Percentiles rank a stretch among this genome's conserved stretches.
phyloP scores from a whole-genome alignment of 2,797 vertebrate genomes.

The Artibeus lituratus region DNA sequence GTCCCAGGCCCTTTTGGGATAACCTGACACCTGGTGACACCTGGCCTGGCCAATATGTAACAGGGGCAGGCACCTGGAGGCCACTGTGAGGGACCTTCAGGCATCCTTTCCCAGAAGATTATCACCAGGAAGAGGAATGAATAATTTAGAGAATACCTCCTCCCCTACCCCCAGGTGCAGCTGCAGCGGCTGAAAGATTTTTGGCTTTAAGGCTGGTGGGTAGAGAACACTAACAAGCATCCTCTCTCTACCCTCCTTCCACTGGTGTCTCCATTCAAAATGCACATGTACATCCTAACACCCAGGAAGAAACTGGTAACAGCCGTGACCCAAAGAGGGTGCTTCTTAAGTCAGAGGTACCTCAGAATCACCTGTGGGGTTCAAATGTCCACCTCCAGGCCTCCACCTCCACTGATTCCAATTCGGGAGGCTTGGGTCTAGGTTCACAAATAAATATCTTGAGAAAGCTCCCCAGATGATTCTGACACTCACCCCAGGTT shows the following conservation, averaged over 20 bases:
- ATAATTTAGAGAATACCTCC: not conserved
- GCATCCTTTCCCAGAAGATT: not conserved
- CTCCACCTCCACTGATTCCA: not conserved
- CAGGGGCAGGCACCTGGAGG: not conserved
- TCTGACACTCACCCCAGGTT: not conserved
- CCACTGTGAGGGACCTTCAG: not conserved
- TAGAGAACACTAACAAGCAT: not conserved
- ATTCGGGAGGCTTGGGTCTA: not conserved
- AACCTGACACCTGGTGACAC: not conserved
- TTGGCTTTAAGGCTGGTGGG: not conserved
- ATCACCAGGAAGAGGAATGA: not conserved
- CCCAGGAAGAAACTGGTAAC: not conserved
- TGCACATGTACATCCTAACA: not conserved
- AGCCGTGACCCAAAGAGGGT: not conserved
- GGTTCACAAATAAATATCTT: not conserved
- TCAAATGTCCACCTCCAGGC: not conserved
- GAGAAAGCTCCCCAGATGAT: not conserved
- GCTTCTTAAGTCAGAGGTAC: not conserved
- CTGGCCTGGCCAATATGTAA: conserved; percentile 15
- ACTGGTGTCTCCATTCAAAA: not conserved
- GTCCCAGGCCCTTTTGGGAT: not conserved
- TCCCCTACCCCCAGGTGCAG: not conserved
- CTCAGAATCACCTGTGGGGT: not conserved
- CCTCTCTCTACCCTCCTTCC: not conserved
- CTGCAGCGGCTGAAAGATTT: not conserved